Conservation (phyloP, 30 jellyfish, hydroid and myxozoan genomes). For the Rhopilema esculentum region DNA sequence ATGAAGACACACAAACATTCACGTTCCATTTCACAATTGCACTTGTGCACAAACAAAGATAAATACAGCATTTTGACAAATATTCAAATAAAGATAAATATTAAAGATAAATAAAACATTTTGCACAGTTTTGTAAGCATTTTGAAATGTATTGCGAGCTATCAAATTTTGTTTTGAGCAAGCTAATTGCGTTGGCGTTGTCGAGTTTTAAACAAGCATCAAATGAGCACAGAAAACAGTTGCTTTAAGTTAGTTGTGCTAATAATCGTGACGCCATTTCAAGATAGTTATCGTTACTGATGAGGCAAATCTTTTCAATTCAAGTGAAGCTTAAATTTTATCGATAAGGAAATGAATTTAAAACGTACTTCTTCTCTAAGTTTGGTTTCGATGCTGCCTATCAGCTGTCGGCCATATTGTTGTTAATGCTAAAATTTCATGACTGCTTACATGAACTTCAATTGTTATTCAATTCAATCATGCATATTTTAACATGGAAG, state of each 20-base stretch:
- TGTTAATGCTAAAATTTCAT: slow-evolving; percentile 40
- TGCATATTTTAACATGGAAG: not conserved
- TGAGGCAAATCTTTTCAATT: not conserved
- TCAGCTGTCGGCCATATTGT: slow-evolving; percentile 65
- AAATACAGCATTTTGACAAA: too few species aligned
- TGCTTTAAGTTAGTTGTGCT: too few species aligned
- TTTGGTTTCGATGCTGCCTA: not conserved
- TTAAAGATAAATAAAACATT: too few species aligned
- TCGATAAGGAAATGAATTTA: not conserved
- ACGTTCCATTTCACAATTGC: too few species aligned
- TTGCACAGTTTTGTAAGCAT: not conserved
- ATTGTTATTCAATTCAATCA: not conserved
- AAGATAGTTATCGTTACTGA: not conserved
- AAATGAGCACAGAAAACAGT: not conserved
- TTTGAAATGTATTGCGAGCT: not conserved
- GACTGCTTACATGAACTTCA: slow-evolving; percentile 45
- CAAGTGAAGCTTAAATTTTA: not conserved
- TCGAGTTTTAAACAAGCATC: not conserved
- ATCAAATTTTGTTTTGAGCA: not conserved
- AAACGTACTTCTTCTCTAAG: not conserved
- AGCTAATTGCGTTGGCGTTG: not conserved
- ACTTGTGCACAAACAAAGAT: too few species aligned
- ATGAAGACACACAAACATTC: too few species aligned
- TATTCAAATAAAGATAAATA: too few species aligned
- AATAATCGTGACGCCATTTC: not conserved